Percentiles rank a stretch among this genome's conserved stretches.
Conservation (phyloP, 2,113 vertebrate species). For the Aepyceros melampus region DNA sequence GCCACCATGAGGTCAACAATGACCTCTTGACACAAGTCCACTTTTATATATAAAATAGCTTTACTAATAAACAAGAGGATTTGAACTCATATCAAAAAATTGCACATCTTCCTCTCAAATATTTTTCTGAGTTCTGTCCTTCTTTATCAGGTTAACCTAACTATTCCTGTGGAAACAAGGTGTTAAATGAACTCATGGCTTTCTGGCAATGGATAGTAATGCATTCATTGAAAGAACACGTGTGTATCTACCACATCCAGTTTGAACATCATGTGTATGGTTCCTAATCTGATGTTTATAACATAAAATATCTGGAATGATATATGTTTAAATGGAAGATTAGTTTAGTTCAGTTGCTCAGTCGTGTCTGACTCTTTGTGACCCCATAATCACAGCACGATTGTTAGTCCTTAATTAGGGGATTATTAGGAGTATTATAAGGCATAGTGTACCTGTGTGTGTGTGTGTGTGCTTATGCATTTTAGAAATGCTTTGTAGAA, state of each 20-base stretch:
- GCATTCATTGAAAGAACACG: neutral
- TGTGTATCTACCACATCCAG: neutral
- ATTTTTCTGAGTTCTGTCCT: neutral
- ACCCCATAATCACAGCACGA: too few relatives aligned
- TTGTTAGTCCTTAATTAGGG: neutral
- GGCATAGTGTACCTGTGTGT: neutral
- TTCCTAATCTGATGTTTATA: neutral
- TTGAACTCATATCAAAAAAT: neutral
- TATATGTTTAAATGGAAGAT: neutral
- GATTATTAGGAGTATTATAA: neutral
- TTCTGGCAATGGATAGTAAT: neutral
- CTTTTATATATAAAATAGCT: neutral
- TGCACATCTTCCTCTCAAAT: neutral
- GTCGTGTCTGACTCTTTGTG: too few relatives aligned
- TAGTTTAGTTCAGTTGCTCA: too few relatives aligned
- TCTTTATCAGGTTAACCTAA: neutral
- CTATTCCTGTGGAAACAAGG: neutral
- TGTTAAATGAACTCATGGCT: neutral
- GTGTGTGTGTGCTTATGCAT: neutral
- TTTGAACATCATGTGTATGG: neutral
- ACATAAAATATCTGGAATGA: neutral
- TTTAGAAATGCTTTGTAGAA: neutral
- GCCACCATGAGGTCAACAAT: neutral
- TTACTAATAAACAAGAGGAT: neutral
- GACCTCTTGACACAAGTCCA: neutral